Conservation (phyloP, 2,113 vertebrate genomes). For the Mormyrus iriodes region DNA sequence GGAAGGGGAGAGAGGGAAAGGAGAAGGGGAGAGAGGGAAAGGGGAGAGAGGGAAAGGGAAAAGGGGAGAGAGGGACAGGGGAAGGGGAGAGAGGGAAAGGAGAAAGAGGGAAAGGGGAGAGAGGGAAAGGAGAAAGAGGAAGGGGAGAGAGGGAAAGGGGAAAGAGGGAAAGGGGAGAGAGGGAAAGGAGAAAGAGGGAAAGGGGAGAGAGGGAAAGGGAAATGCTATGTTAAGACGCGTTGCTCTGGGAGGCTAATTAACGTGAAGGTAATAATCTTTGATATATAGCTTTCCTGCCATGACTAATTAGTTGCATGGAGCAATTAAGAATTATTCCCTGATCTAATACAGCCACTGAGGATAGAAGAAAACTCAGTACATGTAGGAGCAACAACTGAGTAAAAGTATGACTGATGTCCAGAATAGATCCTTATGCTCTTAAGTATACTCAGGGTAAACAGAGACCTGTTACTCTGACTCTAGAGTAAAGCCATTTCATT, state of each 20-base stretch:
- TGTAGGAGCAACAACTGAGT: background rate
- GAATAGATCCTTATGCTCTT: background rate
- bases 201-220: background rate
- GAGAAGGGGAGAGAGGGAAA: no score
- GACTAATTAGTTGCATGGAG: slow-evolving; percentile 20
- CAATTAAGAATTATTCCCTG: slow-evolving; percentile 21
- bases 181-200: background rate
- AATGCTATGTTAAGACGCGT: slow-evolving; percentile 2
- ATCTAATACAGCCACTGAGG: background rate
- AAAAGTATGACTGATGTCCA: background rate
- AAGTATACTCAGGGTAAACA: background rate
- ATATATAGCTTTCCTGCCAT: slow-evolving; percentile 15
- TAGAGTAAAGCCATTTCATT: background rate
- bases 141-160: no score
- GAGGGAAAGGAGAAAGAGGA: background rate
- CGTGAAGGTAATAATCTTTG: slow-evolving; percentile 16
- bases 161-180: no score
- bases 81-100: background rate
- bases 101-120: no score
- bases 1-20: background rate
- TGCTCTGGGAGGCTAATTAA: slow-evolving; percentile 19
- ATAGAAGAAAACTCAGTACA: background rate
- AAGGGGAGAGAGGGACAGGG: background rate
- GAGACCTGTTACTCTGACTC: background rate
- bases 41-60: background rate